Percentiles rank a stretch among this genome's conserved stretches.
phyloP scores from a whole-genome alignment of 2,888 invertebrate species.

The Eulithis prunata region DNA sequence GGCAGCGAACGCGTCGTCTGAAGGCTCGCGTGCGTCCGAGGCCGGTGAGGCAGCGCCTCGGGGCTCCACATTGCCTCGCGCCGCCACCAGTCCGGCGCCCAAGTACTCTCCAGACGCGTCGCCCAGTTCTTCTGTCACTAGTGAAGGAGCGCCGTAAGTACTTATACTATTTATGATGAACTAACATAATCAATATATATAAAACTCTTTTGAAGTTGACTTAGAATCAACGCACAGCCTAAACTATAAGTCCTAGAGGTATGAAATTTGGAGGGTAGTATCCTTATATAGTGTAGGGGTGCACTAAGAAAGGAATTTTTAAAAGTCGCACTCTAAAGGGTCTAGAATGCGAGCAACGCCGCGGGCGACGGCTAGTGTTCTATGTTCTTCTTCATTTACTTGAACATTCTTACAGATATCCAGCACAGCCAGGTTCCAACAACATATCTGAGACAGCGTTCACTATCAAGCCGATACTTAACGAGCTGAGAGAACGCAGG shows the following conservation, averaged over 20 bases:
- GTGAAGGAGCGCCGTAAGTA: constrained; percentile 89
- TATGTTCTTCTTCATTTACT: background rate
- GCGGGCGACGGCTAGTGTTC: no score
- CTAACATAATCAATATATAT: no score
- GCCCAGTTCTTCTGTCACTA: constrained; percentile 94
- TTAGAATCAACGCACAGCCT: no score
- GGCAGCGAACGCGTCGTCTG: constrained; percentile 82
- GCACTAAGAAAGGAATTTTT: no score
- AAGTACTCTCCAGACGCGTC: constrained; percentile 93
- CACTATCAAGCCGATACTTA: constrained; percentile 88
- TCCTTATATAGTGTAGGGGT: no score
- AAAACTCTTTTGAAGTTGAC: no score
- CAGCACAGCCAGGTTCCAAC: constrained; percentile 71
- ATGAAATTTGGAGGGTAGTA: no score
- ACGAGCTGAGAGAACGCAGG: constrained; percentile 91
- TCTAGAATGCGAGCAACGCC: no score
- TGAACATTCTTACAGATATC: constrained; percentile 68
- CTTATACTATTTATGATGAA: no score
- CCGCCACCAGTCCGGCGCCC: constrained; percentile 74
- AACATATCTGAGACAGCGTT: constrained; percentile 77
- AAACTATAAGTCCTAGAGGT: no score
- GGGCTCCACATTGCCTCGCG: constrained; percentile 73
- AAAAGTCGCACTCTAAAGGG: no score
- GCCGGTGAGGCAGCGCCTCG: constrained; percentile 80
- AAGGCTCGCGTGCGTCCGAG: constrained; percentile 78